Evolutionary conservation across 1,140 invertebrate genomes (phyloP), one percentile per base, ranked within the genome.

Genomic region (Dendroctonus ponderosae): DNA sequence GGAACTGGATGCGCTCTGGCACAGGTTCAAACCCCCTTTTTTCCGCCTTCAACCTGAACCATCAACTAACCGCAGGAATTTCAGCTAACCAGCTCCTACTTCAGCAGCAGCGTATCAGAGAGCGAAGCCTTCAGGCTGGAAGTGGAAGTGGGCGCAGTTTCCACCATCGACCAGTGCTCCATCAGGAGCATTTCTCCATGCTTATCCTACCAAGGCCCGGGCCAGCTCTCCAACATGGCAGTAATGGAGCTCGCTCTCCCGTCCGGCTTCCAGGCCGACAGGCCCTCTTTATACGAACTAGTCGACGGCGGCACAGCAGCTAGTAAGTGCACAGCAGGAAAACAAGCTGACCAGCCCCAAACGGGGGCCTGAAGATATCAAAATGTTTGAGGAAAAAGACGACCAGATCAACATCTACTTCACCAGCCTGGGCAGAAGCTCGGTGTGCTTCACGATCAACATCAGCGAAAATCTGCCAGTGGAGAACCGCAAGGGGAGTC

Each of bases 1-100:
- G 87, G 87, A 6, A 76, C 81, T 14, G 87, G 87, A 14, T 89
- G 87, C 74, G 81, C 84, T 61, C 74, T 88, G 39, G 76, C 85
- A 4, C 86, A 85, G 74, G 83, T 84, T 75, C 65, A 38, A 41
- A 40, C 37, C 12, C 6, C 44, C 6, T 11, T 56, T 11, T 37
- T 9, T 39, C 14, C n/a, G 26, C 3, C 1, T 26, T 26, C 1
- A 26, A 1, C 26, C 26, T 26, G 26, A 26, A 26, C 26, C 26
- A 26, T 56, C 40, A 8, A 6, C 6, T 59, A 37, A 26, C 6
- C 37, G 14, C 50, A 40, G n/a, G 5, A 44, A 39, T 52, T 67
- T 61, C 44, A 72, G 71, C 26, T 66, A 7, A 60, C 59, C 9
- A 8, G 67, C 48, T 56, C 70, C 6, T 78, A 76, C 56, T 72